These are phyloP conservation scores for Gephyroberyx darwinii DNA, from an alignment of 2,797 vertebrate species.

Conservation along the genomic window DNA sequence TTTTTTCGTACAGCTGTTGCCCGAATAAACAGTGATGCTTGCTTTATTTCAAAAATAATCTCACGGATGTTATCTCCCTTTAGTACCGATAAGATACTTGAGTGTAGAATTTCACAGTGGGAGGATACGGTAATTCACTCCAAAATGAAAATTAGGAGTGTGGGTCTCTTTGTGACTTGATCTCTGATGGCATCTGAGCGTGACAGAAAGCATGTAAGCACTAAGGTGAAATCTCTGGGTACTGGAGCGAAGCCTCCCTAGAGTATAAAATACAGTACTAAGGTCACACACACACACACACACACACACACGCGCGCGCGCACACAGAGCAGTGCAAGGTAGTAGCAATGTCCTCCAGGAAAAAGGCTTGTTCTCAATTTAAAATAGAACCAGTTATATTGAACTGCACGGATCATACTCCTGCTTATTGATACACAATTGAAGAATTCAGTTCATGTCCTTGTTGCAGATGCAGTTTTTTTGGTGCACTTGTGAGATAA, in stretches of 20 bases:
- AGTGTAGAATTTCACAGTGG: constrained; percentile 2
- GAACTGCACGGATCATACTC: constrained; percentile 1
- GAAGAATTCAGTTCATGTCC: constrained; percentile 22
- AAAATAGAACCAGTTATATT: constrained; percentile 18
- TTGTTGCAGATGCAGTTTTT: constrained; percentile 12
- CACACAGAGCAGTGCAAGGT: constrained; percentile 18
- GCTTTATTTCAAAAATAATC: no score
- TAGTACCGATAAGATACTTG: neutral
- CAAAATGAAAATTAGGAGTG: neutral
- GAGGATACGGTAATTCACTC: neutral
- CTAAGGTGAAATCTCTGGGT: constrained; percentile 1
- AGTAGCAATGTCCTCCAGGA: constrained; percentile 14
- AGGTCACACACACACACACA: constrained; percentile 34
- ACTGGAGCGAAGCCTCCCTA: constrained; percentile 14
- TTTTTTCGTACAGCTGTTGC: neutral
- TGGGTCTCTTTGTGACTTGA: neutral
- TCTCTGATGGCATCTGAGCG: neutral
- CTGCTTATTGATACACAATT: constrained; percentile 15
- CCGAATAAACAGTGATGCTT: no score
- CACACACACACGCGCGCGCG: constrained; percentile 25
- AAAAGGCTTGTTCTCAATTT: constrained; percentile 12
- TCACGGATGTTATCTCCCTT: neutral
- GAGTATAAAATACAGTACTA: constrained; percentile 33
- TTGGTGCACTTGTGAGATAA: constrained; percentile 29
- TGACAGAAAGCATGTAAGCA: constrained; percentile 7